These are phyloP conservation scores for Crenichthys baileyi DNA, from an alignment of 2,797 vertebrate genomes.

Conservation along the genomic window DNA sequence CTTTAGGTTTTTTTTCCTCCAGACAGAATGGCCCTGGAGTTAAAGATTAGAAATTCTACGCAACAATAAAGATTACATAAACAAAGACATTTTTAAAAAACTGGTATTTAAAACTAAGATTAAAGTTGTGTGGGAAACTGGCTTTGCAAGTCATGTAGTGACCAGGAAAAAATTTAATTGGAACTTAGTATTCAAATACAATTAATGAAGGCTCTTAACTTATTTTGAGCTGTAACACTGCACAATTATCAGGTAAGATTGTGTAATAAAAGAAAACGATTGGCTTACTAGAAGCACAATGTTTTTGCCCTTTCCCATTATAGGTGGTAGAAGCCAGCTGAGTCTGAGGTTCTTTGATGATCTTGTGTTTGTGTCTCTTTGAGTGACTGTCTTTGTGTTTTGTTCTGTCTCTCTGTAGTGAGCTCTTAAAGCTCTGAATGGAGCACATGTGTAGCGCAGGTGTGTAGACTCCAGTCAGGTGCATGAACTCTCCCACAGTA, in stretches of 20 bases:
- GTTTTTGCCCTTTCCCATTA: slow-evolving; percentile 29
- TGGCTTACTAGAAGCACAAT: slow-evolving; percentile 1
- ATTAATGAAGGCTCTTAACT: slow-evolving; percentile 6
- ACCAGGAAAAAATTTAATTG: neutral
- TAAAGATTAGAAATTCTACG: slow-evolving; percentile 64
- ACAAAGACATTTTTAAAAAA: neutral
- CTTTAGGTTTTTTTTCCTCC: slow-evolving; percentile 60
- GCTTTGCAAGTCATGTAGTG: slow-evolving; percentile 21
- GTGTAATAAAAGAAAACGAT: slow-evolving; percentile 20
- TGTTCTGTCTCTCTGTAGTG: slow-evolving; percentile 85
- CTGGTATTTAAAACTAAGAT: neutral
- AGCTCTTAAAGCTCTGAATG: slow-evolving; percentile 85
- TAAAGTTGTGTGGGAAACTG: slow-evolving; percentile 56
- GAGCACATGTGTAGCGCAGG: slow-evolving; percentile 84
- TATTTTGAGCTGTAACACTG: slow-evolving; percentile 6
- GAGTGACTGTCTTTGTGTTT: slow-evolving; percentile 84
- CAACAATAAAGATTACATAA: slow-evolving; percentile 51
- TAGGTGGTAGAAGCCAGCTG: slow-evolving; percentile 56
- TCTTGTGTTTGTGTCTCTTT: slow-evolving; percentile 81
- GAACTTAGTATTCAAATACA: slow-evolving; percentile 1
- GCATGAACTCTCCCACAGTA: slow-evolving; percentile 70
- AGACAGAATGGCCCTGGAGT: slow-evolving; percentile 83
- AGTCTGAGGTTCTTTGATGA: slow-evolving; percentile 80
- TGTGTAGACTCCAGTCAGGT: slow-evolving; percentile 85
- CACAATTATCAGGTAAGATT: slow-evolving; percentile 43